Evolutionary conservation across 2,113 vertebrate species (phyloP), one percentile per base, ranked within the genome.

Genomic region (Calyptomena viridis): DNA sequence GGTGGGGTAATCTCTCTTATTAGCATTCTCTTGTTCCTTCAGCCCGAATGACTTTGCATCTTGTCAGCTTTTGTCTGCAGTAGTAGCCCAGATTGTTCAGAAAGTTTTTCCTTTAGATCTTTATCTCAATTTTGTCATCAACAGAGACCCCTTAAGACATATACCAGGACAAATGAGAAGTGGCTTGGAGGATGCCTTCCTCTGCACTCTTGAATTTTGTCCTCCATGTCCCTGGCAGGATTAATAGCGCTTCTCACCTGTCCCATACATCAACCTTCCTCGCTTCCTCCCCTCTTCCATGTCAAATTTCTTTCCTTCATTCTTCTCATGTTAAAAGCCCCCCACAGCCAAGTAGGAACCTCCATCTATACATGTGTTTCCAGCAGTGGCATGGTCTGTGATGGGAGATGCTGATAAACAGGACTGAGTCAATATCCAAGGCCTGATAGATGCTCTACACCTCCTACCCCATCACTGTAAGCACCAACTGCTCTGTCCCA

Each of bases 41-140:
- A 56, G 50, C 33, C 35, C 66, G 46, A 93, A 80, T 67, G 71
- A 78, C 46, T 78, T 89, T 39, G 67, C 46, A 56, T 80, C 17
- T 74, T 73, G 35, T 35, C n/a, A n/a, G 24, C 30, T 93, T 92
- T 95, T 78, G 33, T 80, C 82, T 91, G 55, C 33, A n/a, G 35
- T 69, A 33, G 76, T 20, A 91, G 47, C 39, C 27, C 58, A 62
- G 24, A 55, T 35, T 71, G 46, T 55, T 74, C 31, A 80, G 94
- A 52, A 94, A 90, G 64, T 40, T 90, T 93, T 90, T 88, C 9
- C 75, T 95, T 94, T 90, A 86, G 63, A 68, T 84, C 52, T 88
- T 85, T 77, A 74, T 85, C 67, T 88, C 56, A 24, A 10, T 47
- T 84, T 92, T 68, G 22, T 60, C 49, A 58, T 92, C 55, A 67